Conservation (phyloP, 92 coral and sea anemone genomes). For the Parazoanthus darwini region DNA sequence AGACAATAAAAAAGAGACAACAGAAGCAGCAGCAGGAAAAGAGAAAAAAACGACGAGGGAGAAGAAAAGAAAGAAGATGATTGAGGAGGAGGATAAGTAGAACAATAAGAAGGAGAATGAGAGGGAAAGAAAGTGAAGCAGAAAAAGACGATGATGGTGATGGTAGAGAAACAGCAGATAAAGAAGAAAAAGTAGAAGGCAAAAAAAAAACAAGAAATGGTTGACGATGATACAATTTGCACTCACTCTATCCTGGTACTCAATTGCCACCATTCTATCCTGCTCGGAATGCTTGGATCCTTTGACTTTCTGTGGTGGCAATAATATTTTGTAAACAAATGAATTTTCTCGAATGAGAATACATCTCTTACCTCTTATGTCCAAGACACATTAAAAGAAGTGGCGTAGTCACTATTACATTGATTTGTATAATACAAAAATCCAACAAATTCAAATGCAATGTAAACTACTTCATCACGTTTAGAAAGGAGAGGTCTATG, state of each 20-base stretch:
- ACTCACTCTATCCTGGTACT: slow-evolving; percentile 91
- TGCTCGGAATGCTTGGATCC: slow-evolving; percentile 67
- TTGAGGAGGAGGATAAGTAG: no score
- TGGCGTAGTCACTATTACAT: not conserved
- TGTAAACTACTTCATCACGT: no score
- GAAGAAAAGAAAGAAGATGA: no score
- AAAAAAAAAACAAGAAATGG: not conserved
- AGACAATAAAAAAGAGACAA: not conserved
- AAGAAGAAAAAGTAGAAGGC: not conserved
- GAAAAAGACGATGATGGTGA: not conserved
- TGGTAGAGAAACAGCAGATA: not conserved
- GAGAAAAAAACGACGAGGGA: no score
- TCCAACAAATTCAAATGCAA: no score
- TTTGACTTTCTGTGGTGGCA: slow-evolving; percentile 61
- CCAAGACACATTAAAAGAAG: not conserved
- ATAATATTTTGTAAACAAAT: not conserved
- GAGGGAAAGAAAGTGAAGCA: no score
- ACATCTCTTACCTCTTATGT: no score
- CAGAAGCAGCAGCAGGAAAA: no score
- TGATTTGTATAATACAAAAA: no score
- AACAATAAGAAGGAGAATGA: no score
- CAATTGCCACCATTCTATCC: slow-evolving; percentile 85
- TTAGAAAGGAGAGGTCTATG: no score
- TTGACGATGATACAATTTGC: no score
- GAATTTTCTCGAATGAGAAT: not conserved